Evolutionary conservation across 2,797 vertebrate genomes (phyloP).

Genomic region (Schizothorax lantsangensis): DNA sequence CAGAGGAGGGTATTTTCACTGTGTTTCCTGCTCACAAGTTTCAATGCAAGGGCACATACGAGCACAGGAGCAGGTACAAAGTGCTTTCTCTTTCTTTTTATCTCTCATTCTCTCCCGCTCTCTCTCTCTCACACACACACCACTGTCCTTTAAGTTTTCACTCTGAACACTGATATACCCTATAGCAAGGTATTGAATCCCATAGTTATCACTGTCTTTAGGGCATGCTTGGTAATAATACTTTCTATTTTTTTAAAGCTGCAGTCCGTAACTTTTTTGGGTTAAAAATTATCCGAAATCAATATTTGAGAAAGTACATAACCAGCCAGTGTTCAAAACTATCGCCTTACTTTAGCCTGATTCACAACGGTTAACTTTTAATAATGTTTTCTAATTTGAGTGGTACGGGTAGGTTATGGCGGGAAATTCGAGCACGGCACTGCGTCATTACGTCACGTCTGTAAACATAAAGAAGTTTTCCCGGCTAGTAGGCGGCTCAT

Average conservation of each 20-base stretch:
- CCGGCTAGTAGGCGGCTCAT: too few species aligned
- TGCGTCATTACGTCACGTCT: too few species aligned
- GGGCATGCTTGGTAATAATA: neutral
- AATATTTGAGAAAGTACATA: too few species aligned
- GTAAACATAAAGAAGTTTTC: too few species aligned
- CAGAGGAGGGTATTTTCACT: slow-evolving; percentile 98
- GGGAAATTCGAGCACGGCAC: too few species aligned
- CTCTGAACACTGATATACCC: slow-evolving; percentile 11
- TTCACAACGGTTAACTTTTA: too few species aligned
- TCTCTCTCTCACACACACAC: neutral
- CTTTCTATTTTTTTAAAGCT: neutral
- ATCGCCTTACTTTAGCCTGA: too few species aligned
- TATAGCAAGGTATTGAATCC: neutral
- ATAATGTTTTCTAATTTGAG: too few species aligned
- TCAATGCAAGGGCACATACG: slow-evolving; percentile 94
- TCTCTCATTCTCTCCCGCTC: neutral
- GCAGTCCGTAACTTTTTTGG: too few species aligned
- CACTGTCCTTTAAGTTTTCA: neutral
- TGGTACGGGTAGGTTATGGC: too few species aligned
- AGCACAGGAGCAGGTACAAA: slow-evolving; percentile 94
- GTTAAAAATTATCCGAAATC: too few species aligned
- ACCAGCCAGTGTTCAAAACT: too few species aligned
- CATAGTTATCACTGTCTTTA: neutral
- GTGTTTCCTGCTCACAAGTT: slow-evolving; percentile 99
- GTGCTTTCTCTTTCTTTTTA: neutral